A percentile compares a stretch with the other conserved stretches of the same genome.
Evolutionary conservation across 2,888 invertebrate genomes (phyloP).

Genomic region (Drosophila colorata): DNA sequence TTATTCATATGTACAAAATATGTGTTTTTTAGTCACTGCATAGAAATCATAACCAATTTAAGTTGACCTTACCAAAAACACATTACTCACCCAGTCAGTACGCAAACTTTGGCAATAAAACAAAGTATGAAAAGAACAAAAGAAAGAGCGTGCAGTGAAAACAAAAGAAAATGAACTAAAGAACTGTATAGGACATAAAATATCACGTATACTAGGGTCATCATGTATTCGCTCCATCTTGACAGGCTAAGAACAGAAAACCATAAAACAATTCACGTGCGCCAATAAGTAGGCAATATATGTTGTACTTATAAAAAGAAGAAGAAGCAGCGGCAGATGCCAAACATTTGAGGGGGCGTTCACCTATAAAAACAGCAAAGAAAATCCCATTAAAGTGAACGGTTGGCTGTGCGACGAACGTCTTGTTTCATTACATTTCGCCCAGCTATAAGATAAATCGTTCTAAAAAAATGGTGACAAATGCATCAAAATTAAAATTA

Average conservation of each 20-base stretch:
- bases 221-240: not conserved
- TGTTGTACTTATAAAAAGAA: slow-evolving; percentile 32
- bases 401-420: slow-evolving; percentile 46
- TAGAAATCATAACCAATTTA: not conserved
- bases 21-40: not conserved
- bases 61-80: not conserved
- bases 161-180: not conserved
- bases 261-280: slow-evolving; percentile 65
- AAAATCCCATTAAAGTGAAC: slow-evolving; percentile 65
- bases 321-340: slow-evolving; percentile 22
- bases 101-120: slow-evolving; percentile 12
- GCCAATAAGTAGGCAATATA: slow-evolving; percentile 74
- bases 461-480: slow-evolving; percentile 69
- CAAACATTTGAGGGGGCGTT: slow-evolving; percentile 7
- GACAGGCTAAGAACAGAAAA: slow-evolving; percentile 19
- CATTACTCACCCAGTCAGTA: slow-evolving; percentile 7
- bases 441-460: slow-evolving; percentile 62
- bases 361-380: slow-evolving; percentile 27
- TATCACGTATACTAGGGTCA: slow-evolving; percentile 4
- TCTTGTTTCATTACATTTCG: slow-evolving; percentile 60
- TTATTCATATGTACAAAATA: not conserved
- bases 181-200: not conserved
- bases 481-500: slow-evolving; percentile 78
- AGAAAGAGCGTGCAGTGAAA: not conserved
- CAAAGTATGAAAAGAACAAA: not conserved